These are phyloP conservation scores for Euspilapteryx auroguttella DNA, from an alignment of 2,888 invertebrate species.

Conservation along the genomic window DNA sequence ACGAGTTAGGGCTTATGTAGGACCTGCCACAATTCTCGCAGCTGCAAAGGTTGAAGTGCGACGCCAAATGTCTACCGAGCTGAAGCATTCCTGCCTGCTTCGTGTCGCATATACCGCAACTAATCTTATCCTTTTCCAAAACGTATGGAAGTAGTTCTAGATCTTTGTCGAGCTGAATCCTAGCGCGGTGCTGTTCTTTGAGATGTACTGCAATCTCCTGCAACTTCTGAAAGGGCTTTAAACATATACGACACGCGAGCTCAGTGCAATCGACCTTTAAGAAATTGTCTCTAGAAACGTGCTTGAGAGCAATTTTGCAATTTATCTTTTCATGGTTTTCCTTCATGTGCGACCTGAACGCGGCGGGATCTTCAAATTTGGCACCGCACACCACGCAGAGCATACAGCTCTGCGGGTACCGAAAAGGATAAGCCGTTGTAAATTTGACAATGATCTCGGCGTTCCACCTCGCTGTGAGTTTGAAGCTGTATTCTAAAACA, in stretches of 20 bases:
- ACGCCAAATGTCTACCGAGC: slow-evolving; percentile 38
- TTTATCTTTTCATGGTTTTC: slow-evolving; percentile 30
- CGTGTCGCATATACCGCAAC: slow-evolving; percentile 35
- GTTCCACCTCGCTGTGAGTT: slow-evolving; percentile 19
- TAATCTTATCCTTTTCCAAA: slow-evolving; percentile 23
- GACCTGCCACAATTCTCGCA: slow-evolving; percentile 45
- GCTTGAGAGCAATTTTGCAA: slow-evolving; percentile 32
- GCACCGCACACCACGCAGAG: slow-evolving; percentile 48
- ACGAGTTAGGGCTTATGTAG: slow-evolving; percentile 34
- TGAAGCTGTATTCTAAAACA: slow-evolving; percentile 8
- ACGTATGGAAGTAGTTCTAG: slow-evolving; percentile 41
- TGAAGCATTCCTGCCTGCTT: slow-evolving; percentile 33
- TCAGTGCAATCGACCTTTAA: slow-evolving; percentile 39
- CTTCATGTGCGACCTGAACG: slow-evolving; percentile 32
- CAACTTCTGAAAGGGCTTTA: slow-evolving; percentile 14
- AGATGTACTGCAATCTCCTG: slow-evolving; percentile 27
- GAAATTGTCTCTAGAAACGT: slow-evolving; percentile 36
- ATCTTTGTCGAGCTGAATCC: slow-evolving; percentile 20
- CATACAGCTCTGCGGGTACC: slow-evolving; percentile 42
- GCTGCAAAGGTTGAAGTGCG: slow-evolving; percentile 38
- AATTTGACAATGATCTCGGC: slow-evolving; percentile 33
- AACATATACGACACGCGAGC: slow-evolving; percentile 27
- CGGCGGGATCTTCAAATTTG: slow-evolving; percentile 29
- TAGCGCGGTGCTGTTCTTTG: slow-evolving; percentile 15
- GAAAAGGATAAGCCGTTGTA: slow-evolving; percentile 47